A percentile compares a stretch with the other conserved stretches of the same genome.
These are phyloP conservation scores for Polydrusus cervinus DNA, from an alignment of 2,888 invertebrate genomes.

Conservation along the genomic window DNA sequence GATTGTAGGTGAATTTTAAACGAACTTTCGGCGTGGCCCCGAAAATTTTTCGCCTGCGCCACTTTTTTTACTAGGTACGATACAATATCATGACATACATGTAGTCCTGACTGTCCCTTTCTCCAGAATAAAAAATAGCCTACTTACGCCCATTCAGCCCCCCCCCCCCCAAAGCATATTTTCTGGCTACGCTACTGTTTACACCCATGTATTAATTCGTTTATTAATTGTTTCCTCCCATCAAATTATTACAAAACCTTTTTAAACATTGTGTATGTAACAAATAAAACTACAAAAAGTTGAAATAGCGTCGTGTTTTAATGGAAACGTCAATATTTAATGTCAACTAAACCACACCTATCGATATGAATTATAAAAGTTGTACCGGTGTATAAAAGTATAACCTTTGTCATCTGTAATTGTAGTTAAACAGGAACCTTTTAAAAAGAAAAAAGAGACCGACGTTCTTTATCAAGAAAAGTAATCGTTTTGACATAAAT, in stretches of 20 bases:
- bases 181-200: too few species aligned
- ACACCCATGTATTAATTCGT: neutral
- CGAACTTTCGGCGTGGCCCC: too few species aligned
- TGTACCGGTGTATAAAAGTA: slow-evolving; percentile 14
- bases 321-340: slow-evolving; percentile 47
- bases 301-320: slow-evolving; percentile 34
- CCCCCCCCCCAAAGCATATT: too few species aligned
- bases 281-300: slow-evolving; percentile 22
- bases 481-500: neutral
- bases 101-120: too few species aligned
- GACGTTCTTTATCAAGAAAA: neutral
- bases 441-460: slow-evolving; percentile 12
- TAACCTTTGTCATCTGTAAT: slow-evolving; percentile 22
- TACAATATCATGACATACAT: too few species aligned
- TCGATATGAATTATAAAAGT: slow-evolving; percentile 41
- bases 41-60: too few species aligned
- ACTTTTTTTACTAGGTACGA: too few species aligned
- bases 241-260: neutral
- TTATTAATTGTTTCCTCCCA: neutral
- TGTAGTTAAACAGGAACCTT: slow-evolving; percentile 24
- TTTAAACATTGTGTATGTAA: slow-evolving; percentile 18
- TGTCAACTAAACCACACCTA: slow-evolving; percentile 39
- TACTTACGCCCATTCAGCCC: too few species aligned
- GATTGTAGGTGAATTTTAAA: too few species aligned
- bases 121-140: too few species aligned